Conservation (phyloP, 2,113 vertebrate species). For the Nothobranchius kuhntae region DNA sequence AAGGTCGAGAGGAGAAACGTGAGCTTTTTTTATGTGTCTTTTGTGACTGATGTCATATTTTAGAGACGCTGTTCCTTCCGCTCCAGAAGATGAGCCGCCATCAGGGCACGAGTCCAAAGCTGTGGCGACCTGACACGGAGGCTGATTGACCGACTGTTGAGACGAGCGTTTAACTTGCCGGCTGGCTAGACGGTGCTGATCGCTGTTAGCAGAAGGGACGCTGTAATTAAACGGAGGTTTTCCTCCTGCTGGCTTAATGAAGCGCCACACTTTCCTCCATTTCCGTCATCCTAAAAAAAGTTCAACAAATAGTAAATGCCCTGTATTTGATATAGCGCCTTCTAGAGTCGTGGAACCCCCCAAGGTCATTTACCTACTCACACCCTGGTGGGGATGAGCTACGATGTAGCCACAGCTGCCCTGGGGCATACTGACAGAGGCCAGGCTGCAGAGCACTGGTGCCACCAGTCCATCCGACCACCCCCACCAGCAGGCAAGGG, state of each 20-base stretch:
- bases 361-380: no score
- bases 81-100: constrained; percentile 33
- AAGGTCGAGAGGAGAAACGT: not conserved
- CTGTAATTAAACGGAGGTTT: constrained; percentile 59
- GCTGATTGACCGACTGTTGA: constrained; percentile 61
- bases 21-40: constrained; percentile 28
- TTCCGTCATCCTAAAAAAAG: constrained; percentile 29
- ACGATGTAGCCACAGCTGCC: no score
- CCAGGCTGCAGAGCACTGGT: no score
- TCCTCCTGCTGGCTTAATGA: constrained; percentile 43
- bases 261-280: constrained; percentile 29
- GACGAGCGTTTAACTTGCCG: constrained; percentile 50
- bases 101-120: constrained; percentile 45
- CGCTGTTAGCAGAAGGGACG: constrained; percentile 52
- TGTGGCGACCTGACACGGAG: constrained; percentile 37
- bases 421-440: no score
- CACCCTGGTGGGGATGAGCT: no score
- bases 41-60: constrained; percentile 3
- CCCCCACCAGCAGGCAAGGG: no score
- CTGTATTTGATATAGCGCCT: no score
- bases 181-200: constrained; percentile 44
- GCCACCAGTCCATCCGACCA: no score
- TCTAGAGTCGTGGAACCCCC: no score
- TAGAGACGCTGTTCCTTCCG: constrained; percentile 27
- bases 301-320: no score